Evolutionary conservation across 2,888 invertebrate species (phyloP).

Genomic region (Nephrotoma flavescens): DNA sequence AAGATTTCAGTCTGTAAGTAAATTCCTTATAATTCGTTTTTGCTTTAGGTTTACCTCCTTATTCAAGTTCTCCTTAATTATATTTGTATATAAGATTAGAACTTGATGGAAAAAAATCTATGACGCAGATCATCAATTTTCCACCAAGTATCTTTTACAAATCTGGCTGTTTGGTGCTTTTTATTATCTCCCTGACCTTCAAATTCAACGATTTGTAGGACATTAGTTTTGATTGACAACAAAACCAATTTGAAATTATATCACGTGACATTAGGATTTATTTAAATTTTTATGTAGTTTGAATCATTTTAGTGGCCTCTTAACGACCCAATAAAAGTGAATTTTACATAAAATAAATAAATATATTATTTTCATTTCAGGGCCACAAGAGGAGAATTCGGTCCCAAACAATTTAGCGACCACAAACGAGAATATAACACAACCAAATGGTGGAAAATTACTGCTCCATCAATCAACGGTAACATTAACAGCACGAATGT

Average conservation of each 20-base stretch:
- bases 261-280: neutral
- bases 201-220: neutral
- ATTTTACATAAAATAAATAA: neutral
- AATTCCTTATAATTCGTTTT: too few species aligned
- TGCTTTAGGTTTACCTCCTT: too few species aligned
- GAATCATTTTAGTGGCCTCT: neutral
- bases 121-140: too few species aligned
- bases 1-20: too few species aligned
- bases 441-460: slow-evolving; percentile 1
- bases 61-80: too few species aligned
- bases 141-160: too few species aligned
- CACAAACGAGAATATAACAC: neutral
- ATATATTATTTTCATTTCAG: neutral
- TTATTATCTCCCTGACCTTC: too few species aligned
- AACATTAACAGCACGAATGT: slow-evolving; percentile 27
- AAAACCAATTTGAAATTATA: neutral
- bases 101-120: too few species aligned
- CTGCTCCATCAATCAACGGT: slow-evolving; percentile 15
- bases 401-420: neutral
- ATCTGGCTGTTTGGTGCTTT: too few species aligned
- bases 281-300: neutral
- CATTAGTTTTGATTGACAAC: neutral
- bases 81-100: too few species aligned
- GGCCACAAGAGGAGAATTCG: neutral
- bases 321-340: neutral